A percentile compares a stretch with the other conserved stretches of the same genome.
phyloP scores from a whole-genome alignment of 2,888 invertebrate genomes.

The Athrips mouffetella region DNA sequence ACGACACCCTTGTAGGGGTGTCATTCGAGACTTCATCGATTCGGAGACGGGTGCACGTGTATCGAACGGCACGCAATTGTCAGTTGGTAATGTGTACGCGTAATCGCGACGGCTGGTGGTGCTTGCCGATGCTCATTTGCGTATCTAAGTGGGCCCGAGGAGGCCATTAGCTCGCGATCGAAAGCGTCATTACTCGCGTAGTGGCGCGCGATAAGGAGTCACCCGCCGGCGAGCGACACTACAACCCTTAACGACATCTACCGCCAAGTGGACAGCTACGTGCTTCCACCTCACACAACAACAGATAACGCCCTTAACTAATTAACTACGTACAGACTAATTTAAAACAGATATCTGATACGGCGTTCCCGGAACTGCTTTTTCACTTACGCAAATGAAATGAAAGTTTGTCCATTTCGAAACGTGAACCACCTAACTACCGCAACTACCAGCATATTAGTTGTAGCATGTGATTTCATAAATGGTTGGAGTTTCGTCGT shows the following conservation, averaged over 20 bases:
- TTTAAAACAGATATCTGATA: constrained; percentile 8
- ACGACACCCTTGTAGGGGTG: constrained; percentile 14
- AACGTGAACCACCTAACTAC: constrained; percentile 29
- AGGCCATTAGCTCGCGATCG: constrained; percentile 75
- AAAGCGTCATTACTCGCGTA: constrained; percentile 72
- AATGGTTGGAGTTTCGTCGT: constrained; percentile 59
- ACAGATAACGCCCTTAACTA: not conserved
- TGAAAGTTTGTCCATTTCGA: constrained; percentile 16
- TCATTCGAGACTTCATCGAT: constrained; percentile 17
- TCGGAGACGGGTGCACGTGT: constrained; percentile 34
- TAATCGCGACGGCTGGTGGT: constrained; percentile 48
- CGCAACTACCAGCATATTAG: constrained; percentile 40
- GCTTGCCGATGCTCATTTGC: constrained; percentile 74
- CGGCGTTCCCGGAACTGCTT: constrained; percentile 7
- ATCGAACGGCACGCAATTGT: constrained; percentile 35
- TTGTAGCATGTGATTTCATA: constrained; percentile 57
- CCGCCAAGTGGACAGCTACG: constrained; percentile 60
- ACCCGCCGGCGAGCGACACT: constrained; percentile 44
- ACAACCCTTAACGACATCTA: constrained; percentile 62
- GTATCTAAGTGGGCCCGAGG: constrained; percentile 74
- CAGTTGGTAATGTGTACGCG: constrained; percentile 44
- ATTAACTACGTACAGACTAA: constrained; percentile 1
- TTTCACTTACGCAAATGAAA: constrained; percentile 16
- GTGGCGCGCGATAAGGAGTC: constrained; percentile 66
- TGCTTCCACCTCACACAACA: constrained; percentile 31